Conservation (phyloP, 2,797 vertebrate genomes). For the Selene dorsalis region DNA sequence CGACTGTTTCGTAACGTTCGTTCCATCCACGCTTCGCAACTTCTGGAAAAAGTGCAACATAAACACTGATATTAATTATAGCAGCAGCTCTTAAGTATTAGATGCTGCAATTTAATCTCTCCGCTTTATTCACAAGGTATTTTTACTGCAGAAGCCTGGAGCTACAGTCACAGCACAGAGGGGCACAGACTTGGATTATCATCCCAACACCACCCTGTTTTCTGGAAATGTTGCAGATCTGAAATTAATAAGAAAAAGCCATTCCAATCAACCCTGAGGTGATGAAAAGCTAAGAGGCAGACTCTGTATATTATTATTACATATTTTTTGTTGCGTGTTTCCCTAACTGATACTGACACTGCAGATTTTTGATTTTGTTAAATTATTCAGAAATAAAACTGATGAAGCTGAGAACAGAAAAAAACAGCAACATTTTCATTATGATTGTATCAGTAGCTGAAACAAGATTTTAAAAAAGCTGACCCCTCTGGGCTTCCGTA, state of each 20-base stretch:
- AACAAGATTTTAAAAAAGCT: not conserved
- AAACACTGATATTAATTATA: constrained; percentile 30
- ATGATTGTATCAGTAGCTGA: too few species aligned
- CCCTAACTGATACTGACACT: too few species aligned
- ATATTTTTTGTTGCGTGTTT: too few species aligned
- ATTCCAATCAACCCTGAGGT: not conserved
- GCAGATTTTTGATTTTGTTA: too few species aligned
- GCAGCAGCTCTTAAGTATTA: not conserved
- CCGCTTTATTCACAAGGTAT: constrained; percentile 3
- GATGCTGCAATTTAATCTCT: constrained; percentile 3
- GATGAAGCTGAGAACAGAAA: too few species aligned
- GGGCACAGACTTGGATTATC: not conserved
- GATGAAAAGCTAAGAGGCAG: too few species aligned
- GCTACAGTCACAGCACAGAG: not conserved
- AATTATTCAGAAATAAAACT: too few species aligned
- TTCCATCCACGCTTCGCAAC: constrained; percentile 2
- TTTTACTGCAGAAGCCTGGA: not conserved
- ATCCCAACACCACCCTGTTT: not conserved
- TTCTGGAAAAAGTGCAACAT: constrained; percentile 16
- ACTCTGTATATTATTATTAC: too few species aligned
- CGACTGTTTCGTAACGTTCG: constrained; percentile 19
- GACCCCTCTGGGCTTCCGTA: constrained; percentile 10
- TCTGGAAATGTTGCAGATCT: not conserved
- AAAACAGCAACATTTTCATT: too few species aligned
- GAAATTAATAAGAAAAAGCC: not conserved